phyloP scores from a whole-genome alignment of 2,797 vertebrate genomes.

The Pyrocephalus nanus region DNA sequence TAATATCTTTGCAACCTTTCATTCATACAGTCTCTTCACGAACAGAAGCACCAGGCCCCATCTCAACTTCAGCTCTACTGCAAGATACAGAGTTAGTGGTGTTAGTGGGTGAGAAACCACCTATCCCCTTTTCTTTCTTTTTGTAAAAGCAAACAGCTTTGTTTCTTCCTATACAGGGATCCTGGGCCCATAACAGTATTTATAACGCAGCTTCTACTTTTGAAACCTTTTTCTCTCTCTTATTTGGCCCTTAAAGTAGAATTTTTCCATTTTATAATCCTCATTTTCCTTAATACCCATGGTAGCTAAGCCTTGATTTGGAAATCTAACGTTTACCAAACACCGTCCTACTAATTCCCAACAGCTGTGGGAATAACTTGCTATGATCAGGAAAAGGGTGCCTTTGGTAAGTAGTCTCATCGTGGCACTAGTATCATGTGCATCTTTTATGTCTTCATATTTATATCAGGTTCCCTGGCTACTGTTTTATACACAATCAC shows the following conservation, averaged over 20 bases:
- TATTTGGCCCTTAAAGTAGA: not conserved
- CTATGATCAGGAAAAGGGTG: not conserved
- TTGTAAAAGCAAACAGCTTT: not conserved
- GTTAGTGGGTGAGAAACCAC: not conserved
- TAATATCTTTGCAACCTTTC: constrained; percentile 34
- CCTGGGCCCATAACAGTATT: not conserved
- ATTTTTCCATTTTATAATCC: not conserved
- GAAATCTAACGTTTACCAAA: not conserved
- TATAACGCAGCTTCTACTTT: not conserved
- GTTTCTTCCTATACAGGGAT: not conserved
- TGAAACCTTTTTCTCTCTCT: not conserved
- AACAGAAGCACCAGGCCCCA: not conserved
- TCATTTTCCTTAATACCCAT: not conserved
- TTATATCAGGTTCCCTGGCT: not conserved
- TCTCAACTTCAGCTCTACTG: not conserved
- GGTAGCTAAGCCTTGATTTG: not conserved
- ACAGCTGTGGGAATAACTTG: not conserved
- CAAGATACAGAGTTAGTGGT: not conserved
- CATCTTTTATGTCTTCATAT: not conserved
- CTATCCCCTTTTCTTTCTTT: not conserved
- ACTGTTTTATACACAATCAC: not conserved
- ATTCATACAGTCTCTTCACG: not conserved
- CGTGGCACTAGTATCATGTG: rapidly evolving
- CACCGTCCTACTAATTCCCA: not conserved
- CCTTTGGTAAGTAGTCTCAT: not conserved